Base-by-base conservation (phyloP, 2,888 invertebrate genomes). In the Mythimna pallens region DNA sequence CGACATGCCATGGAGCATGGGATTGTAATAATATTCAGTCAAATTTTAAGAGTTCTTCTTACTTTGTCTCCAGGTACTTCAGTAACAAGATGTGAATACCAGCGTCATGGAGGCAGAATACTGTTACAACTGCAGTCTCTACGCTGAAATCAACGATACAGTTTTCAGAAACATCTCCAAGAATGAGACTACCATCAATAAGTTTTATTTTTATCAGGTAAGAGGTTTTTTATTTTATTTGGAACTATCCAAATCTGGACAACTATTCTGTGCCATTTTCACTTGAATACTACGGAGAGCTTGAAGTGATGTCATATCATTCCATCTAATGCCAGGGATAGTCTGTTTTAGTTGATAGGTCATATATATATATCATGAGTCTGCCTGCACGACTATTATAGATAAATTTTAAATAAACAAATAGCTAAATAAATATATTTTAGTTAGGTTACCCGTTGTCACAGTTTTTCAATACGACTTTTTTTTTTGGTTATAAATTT, bases 161-260 rank as follows among this genome's bases (percentile, higher is more conserved):
- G 66, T 82, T 47, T 86, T 76, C 65, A 83, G 76, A 10, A 93
- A 94, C 84, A 78, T 82, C 54, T 88, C 93, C 3, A 86, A 85
- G 59, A 94, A 95, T 90, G 93, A 84, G 70, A 96, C 96, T 52
- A 96, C 96, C 71, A 95, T 97, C 88, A 94, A 96, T 86, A 97
- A 96, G 65, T 97, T 96, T 79, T 97, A 96, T 82, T 97, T 97
- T 83, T 97, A 96, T 88, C 96, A 96, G 96, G 97, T 96, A 88
- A 34, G 20, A 52, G 9, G 4, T 0, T 36, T 36, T 40, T 22
- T 40, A 22, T 40, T 59, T 40, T 1, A 7, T 34, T n/a, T 20
- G 6, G 0, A 9, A 30, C 30, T 25, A 25, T 55, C 25, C 2
- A 22, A 54, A 2, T 34, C 34, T 34, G 34, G 34, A 7, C 5